Base-by-base conservation (phyloP, 2,888 invertebrate genomes). In the Julus scanicus region DNA sequence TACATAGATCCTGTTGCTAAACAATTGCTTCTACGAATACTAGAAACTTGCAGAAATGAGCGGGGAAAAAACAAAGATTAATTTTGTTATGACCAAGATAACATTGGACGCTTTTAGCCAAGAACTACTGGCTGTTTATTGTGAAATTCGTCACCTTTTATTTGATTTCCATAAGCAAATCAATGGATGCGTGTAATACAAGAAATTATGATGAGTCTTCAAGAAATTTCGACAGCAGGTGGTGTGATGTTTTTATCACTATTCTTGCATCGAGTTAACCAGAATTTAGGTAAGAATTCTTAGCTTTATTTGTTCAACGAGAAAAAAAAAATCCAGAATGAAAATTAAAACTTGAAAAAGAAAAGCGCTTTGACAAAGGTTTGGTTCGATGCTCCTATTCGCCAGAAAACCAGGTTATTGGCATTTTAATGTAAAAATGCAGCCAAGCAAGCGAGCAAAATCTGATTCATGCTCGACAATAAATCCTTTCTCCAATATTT, bases 401-500 rank as follows among this genome's bases (percentile, higher is more conserved):
- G 80, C 37, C n/a, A 80, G 80, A 13, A 80, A 80, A 80, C 80
- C 80, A 80, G 80, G 37, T 80, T 80, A 80, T 80, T 80, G 80
- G 80, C 80, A 80, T 80, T 80, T 80, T 80, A 80, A 80, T 80
- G 37, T 80, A 80, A 80, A 80, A 80, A 80, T 39, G 80, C 80
- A 80, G 80, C 80, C 80, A 80, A 80, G 80, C 80, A 80, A 80
- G 80, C 80, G 80, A 80, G 37, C 80, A 80, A 80, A 80, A 80
- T 80, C 80, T 80, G 80, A 80, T 80, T 80, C 80, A 80, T 80
- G 80, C 80, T 37, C 80, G 80, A 37, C 80, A 80, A 80, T 80
- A 80, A 80, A 80, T 80, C 80, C 80, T 80, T 80, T 80, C 80
- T 80, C 80, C 80, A 80, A 80, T 80, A 80, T 80, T 80, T 80